Percentiles rank a stretch among this genome's conserved stretches.
These are phyloP conservation scores for Parauchenoglanis ngamensis DNA, from an alignment of 2,797 vertebrate genomes.

Conservation along the genomic window DNA sequence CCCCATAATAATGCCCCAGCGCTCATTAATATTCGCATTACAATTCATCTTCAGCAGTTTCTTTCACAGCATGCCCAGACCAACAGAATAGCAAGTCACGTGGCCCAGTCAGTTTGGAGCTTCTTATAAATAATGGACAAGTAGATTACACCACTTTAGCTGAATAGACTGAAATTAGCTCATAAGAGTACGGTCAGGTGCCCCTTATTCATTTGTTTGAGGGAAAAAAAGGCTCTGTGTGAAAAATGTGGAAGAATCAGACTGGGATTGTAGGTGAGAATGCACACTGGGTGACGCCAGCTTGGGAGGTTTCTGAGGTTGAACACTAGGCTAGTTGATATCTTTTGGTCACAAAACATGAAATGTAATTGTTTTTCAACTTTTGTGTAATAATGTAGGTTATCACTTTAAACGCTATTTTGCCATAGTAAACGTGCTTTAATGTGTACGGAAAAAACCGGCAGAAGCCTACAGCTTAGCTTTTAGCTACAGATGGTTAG, in stretches of 20 bases:
- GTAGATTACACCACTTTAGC: conserved; percentile 20
- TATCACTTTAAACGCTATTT: neutral
- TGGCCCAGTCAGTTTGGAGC: neutral
- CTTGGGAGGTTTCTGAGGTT: neutral
- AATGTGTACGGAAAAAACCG: neutral
- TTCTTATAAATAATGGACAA: neutral
- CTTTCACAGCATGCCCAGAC: neutral
- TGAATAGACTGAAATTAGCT: neutral
- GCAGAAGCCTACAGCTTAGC: neutral
- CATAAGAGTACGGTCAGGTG: neutral
- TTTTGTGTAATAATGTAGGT: neutral
- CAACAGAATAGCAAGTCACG: neutral
- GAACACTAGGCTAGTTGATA: neutral
- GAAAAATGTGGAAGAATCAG: neutral
- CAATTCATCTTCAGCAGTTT: neutral
- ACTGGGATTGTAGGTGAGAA: neutral
- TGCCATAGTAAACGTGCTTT: neutral
- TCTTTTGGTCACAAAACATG: neutral
- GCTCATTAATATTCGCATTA: neutral
- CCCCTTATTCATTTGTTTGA: neutral
- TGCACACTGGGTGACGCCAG: neutral
- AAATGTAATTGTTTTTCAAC: neutral
- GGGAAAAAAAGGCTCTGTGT: neutral
- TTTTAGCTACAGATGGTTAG: neutral
- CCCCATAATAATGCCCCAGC: neutral